Conservation (phyloP, 2,113 vertebrate species). For the Rhodinocichla rosea region DNA sequence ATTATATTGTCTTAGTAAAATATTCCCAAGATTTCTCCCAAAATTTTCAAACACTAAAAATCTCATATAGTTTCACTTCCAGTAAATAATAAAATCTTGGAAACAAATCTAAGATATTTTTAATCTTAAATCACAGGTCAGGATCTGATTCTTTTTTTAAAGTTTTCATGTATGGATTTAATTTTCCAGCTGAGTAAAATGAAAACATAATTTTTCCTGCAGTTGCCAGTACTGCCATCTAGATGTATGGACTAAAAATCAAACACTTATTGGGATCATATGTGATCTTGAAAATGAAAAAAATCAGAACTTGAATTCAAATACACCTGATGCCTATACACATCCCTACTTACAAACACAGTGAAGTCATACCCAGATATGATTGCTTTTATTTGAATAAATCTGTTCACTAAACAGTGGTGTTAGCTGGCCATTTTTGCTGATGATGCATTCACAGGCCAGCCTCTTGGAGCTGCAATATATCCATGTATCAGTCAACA, state of each 20-base stretch:
- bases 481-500: not conserved
- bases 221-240: not conserved
- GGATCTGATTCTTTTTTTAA: not conserved
- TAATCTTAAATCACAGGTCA: not conserved
- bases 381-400: not conserved
- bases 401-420: not conserved
- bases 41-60: not conserved
- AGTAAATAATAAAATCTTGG: not conserved
- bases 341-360: not conserved
- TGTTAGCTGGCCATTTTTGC: not conserved
- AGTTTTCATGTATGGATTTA: not conserved
- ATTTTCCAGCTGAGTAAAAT: not conserved
- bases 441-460: not conserved
- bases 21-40: not conserved
- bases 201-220: not conserved
- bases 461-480: not conserved
- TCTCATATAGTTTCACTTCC: not conserved
- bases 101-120: not conserved
- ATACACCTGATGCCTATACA: not conserved
- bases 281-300: not conserved
- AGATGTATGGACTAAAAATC: not conserved
- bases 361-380: not conserved
- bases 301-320: not conserved
- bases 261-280: not conserved
- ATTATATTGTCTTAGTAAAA: not conserved